Percentiles rank a stretch among this genome's conserved stretches.
Conservation (phyloP, 2,797 vertebrate species). For the Tarsius wallacei region DNA sequence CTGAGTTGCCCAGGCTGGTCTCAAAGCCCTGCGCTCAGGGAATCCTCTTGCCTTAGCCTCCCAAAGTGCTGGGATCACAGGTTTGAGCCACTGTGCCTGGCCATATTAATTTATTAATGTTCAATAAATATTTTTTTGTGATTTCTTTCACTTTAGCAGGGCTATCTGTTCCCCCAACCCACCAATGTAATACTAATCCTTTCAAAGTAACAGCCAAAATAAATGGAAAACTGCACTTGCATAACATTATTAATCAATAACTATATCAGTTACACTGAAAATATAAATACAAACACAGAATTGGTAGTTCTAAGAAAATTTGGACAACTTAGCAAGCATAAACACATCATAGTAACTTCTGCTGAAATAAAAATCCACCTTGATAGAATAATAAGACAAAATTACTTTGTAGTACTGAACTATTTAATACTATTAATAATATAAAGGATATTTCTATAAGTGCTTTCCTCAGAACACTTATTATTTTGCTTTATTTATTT, state of each 20-base stretch:
- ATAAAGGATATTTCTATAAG: not conserved
- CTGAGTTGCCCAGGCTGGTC: no score
- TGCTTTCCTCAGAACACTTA: slow-evolving; percentile 6
- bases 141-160: slow-evolving; percentile 38
- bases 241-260: slow-evolving; percentile 7
- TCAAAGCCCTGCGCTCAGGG: no score
- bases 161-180: not conserved
- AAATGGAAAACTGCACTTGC: not conserved
- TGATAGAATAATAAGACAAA: slow-evolving; percentile 2
- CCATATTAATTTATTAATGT: no score
- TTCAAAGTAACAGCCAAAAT: slow-evolving; percentile 16
- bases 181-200: not conserved
- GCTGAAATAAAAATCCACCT: slow-evolving; percentile 9
- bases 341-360: slow-evolving; percentile 35
- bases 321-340: not conserved
- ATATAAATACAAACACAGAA: slow-evolving; percentile 33
- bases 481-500: no score
- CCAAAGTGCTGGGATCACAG: no score
- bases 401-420: slow-evolving; percentile 4
- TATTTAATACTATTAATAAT: not conserved
- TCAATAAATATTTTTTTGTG: not conserved
- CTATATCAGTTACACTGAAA: not conserved
- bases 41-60: no score
- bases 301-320: not conserved
- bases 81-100: no score